Percentiles rank a stretch among this genome's conserved stretches.
phyloP scores from a whole-genome alignment of 2,797 vertebrate genomes.

The Argyrosomus regius region DNA sequence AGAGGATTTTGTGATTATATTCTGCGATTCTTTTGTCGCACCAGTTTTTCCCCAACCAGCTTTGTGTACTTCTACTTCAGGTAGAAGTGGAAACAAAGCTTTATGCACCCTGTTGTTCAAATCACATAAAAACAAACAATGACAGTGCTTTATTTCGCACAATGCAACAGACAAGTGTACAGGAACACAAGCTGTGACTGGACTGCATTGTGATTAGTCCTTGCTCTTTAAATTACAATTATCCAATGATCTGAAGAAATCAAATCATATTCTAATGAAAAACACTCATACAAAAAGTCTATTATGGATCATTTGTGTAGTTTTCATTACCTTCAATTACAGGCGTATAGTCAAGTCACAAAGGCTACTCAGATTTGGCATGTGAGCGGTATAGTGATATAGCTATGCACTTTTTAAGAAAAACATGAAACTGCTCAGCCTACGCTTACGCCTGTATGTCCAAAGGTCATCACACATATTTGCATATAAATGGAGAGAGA shows the following conservation, averaged over 20 bases:
- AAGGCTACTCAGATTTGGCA: neutral
- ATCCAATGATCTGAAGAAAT: no score
- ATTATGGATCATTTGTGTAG: neutral
- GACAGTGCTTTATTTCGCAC: neutral
- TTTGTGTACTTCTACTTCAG: neutral
- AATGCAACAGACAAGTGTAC: neutral
- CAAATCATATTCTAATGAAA: neutral
- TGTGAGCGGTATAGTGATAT: neutral
- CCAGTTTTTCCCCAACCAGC: neutral
- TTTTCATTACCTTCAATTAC: neutral
- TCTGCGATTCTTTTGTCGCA: neutral
- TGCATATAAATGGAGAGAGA: constrained; percentile 1
- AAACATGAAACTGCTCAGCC: neutral
- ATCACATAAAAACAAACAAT: neutral
- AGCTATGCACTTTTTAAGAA: neutral
- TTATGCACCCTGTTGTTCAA: neutral
- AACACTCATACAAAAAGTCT: neutral
- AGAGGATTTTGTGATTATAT: neutral
- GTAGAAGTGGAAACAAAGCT: neutral
- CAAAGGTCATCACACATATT: constrained; percentile 13
- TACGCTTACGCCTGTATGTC: neutral
- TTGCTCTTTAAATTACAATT: no score
- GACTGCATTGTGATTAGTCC: neutral
- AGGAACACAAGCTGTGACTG: neutral
- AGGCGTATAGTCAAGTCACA: no score